These are phyloP conservation scores for Tetramorium parvispinum DNA, from an alignment of 1,140 invertebrate species.

Conservation along the genomic window DNA sequence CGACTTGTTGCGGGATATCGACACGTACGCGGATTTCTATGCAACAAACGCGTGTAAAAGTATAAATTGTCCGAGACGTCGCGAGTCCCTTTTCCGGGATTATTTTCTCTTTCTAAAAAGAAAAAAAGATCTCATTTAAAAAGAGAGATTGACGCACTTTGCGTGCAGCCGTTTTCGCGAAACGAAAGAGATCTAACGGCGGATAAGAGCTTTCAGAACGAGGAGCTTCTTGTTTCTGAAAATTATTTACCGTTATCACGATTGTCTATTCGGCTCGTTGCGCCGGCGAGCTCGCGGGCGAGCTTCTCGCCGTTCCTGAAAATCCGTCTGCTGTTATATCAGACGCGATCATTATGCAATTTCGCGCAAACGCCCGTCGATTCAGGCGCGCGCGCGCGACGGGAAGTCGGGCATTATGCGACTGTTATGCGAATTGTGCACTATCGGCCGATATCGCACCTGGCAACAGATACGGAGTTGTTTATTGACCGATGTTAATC, in stretches of 20 bases:
- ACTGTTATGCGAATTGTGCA: constrained; percentile 47
- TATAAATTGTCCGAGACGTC: neutral
- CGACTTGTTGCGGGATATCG: constrained; percentile 59
- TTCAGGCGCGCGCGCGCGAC: neutral
- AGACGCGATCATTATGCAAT: neutral
- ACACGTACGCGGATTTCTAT: neutral
- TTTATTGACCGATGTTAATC: constrained; percentile 68
- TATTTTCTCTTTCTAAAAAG: neutral
- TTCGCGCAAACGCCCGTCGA: neutral
- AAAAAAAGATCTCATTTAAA: neutral
- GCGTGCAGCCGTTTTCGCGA: constrained; percentile 5
- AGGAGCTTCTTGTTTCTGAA: neutral
- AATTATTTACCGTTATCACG: neutral
- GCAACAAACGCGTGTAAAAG: neutral
- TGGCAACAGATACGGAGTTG: constrained; percentile 66
- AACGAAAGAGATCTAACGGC: neutral
- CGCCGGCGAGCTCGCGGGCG: neutral
- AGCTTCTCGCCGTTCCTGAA: neutral
- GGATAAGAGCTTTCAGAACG: neutral
- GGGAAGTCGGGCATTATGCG: neutral
- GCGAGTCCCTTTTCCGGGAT: neutral
- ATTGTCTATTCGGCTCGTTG: no score
- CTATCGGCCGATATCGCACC: constrained; percentile 55
- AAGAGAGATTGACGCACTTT: neutral
- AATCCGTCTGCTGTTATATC: neutral